Evolutionary conservation across 2,888 invertebrate species (phyloP), one percentile per base, ranked within the genome.

Genomic region (Hemaris fuciformis): DNA sequence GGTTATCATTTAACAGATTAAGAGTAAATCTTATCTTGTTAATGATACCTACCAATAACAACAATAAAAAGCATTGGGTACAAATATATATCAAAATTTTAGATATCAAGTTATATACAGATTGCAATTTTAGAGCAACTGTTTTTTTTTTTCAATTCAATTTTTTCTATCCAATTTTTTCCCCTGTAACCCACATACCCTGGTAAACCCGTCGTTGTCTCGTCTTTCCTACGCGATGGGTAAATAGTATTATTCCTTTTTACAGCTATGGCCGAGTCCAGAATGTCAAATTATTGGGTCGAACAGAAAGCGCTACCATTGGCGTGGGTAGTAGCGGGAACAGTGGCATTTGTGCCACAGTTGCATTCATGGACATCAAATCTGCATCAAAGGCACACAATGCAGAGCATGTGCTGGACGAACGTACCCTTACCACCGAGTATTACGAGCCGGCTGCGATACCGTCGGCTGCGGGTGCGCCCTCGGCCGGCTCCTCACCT

Each of bases 331-430:
- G 89, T 76, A 70, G 70, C 73, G 88, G 89, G 80, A 87, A 92
- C 89, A 93, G 94, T 89, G 94, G 96, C 85, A 94, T 95, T 89
- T 96, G 96, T 93, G 97, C 97, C 90, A 96, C 97, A 87, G 97
- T 97, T 93, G 97, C 97, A 93, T 98, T 98, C 94, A 98, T 98
- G 95, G 98, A 98, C 94, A 98, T 98, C 94, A 97, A 97, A 94
- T 98, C 98, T 83, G 98, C 98, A 87, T 96, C 97, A 85, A 98
- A 98, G 93, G 97, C 98, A 76, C 97, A 98, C 93, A 96, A 96
- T 89, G 95, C 95, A 81, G 97, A 98, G 89, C 97, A 98, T 93
- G 96, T 96, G 86, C 89, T 98, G 91, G 97, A 97, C 88, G 97
- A 97, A 84, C 94, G 96, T 83, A 95, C 96, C 81, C 95, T 97